These are phyloP conservation scores for Paratilapia polleni DNA, from an alignment of 2,113 vertebrate species.

Conservation along the genomic window DNA sequence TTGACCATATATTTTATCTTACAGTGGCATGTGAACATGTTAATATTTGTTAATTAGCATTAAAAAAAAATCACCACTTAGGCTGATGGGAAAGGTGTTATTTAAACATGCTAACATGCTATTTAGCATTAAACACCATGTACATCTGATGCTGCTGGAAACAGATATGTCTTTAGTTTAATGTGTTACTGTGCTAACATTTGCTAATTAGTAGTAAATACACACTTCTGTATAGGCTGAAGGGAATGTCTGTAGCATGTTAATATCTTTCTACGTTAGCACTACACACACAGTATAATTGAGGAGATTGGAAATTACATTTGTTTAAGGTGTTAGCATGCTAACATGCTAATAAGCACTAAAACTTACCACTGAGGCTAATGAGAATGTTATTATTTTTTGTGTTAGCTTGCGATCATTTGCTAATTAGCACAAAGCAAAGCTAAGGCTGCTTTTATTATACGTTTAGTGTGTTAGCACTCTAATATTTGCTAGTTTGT, in stretches of 20 bases:
- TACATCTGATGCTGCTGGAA: background rate
- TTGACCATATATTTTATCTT: background rate
- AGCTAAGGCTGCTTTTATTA: too few relatives aligned
- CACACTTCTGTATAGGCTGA: background rate
- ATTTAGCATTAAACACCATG: background rate
- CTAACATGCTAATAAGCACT: background rate
- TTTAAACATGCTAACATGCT: background rate
- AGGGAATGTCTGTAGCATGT: background rate
- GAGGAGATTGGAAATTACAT: accelerated
- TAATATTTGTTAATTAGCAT: slow-evolving; percentile 4
- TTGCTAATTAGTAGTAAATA: background rate
- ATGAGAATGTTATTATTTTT: background rate
- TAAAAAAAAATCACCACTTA: background rate
- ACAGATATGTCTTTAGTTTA: background rate
- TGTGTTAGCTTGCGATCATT: background rate
- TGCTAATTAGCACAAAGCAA: background rate
- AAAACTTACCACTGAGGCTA: background rate
- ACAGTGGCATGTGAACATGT: background rate
- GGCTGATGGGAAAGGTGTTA: background rate
- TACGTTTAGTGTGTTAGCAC: too few relatives aligned
- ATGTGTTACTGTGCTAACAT: background rate
- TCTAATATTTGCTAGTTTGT: too few relatives aligned
- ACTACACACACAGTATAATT: background rate
- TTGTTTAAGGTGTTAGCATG: background rate
- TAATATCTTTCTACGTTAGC: background rate